Percentiles rank a stretch among this genome's conserved stretches.
phyloP scores from a whole-genome alignment of 2,113 vertebrate species.

The Neolamprologus devosi region DNA sequence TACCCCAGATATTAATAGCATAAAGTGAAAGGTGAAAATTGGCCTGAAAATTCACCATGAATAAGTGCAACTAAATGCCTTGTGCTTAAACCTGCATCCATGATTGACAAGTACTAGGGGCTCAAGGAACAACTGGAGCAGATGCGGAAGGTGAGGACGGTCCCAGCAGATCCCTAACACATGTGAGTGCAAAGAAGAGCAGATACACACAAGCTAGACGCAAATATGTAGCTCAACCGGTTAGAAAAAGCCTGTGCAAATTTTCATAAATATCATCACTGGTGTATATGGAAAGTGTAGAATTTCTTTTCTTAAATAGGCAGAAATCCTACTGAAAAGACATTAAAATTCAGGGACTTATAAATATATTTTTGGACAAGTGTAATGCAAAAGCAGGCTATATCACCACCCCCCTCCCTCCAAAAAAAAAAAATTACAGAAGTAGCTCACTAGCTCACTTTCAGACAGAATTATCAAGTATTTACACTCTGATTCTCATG shows the following conservation, averaged over 20 bases:
- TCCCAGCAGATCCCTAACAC: not conserved
- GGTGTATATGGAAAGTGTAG: not conserved
- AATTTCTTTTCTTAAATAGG: not conserved
- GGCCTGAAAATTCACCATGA: not conserved
- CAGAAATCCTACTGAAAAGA: not conserved
- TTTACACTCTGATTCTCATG: not conserved
- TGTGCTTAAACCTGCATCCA: not conserved
- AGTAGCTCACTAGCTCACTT: not conserved
- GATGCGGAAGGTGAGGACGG: not conserved
- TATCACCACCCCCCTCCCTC: rapidly evolving
- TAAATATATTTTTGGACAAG: not conserved
- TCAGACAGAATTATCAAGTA: not conserved
- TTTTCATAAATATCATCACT: not conserved
- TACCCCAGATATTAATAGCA: not conserved
- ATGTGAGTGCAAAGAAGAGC: not conserved
- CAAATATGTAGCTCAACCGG: not conserved
- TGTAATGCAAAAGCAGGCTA: not conserved
- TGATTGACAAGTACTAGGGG: not conserved
- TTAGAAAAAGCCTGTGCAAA: not conserved
- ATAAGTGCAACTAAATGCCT: not conserved
- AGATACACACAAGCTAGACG: not conserved
- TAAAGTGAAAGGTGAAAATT: not conserved
- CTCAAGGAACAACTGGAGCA: not conserved
- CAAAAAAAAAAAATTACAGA: not conserved
- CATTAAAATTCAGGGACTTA: not conserved